phyloP scores from a whole-genome alignment of 2,797 vertebrate species.

The Peromyscus nudipes region DNA sequence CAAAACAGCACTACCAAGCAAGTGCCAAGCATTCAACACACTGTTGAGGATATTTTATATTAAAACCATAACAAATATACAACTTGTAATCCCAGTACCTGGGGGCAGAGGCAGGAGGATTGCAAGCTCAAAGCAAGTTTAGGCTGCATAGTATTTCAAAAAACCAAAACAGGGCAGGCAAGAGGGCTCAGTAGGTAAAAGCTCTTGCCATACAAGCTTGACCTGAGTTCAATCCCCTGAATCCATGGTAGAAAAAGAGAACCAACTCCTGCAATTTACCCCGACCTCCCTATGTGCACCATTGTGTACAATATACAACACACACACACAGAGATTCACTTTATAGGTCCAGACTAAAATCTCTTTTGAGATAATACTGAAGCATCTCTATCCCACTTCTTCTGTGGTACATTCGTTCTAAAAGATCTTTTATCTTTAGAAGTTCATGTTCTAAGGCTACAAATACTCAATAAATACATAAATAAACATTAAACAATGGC shows the following conservation, averaged over 20 bases:
- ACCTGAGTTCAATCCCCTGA: background rate
- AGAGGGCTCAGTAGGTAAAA: background rate
- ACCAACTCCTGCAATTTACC: background rate
- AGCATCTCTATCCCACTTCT: constrained; percentile 21
- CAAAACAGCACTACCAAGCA: background rate
- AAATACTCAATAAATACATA: constrained; percentile 49
- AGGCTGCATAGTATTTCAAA: background rate
- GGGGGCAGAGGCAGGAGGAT: background rate
- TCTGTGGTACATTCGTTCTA: background rate
- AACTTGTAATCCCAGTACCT: background rate
- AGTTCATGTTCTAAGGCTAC: constrained; percentile 31
- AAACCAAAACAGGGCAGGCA: background rate
- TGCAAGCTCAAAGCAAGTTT: background rate
- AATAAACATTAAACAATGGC: constrained; percentile 39
- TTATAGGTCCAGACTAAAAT: constrained; percentile 49
- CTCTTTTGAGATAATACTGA: constrained; percentile 51
- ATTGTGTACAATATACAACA: accelerated
- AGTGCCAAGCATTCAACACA: background rate
- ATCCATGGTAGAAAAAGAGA: background rate
- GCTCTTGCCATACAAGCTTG: background rate
- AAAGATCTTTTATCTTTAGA: constrained; percentile 46
- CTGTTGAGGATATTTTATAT: background rate
- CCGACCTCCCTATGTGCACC: background rate
- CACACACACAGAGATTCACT: background rate
- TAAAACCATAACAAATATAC: background rate